Evolutionary conservation across 1,140 invertebrate species (phyloP).

Genomic region (Ceratina calcarata): DNA sequence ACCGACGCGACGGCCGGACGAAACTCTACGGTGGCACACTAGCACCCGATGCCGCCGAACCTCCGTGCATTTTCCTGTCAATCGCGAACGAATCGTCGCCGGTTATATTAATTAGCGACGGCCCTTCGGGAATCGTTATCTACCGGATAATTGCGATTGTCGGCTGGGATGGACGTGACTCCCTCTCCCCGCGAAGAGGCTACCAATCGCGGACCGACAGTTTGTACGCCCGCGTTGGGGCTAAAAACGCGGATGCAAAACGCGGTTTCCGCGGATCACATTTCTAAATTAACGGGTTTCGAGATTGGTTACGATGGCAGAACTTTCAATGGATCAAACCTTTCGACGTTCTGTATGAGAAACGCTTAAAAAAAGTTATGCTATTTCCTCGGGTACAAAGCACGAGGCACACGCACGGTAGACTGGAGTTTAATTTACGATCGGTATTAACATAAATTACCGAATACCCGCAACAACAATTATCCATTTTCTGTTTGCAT

Average conservation of each 20-base stretch:
- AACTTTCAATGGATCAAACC: not conserved
- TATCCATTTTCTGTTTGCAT: conserved; percentile 73
- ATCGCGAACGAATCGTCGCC: conserved; percentile 73
- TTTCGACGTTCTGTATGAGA: not conserved
- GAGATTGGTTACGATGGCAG: not conserved
- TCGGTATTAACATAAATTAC: conserved; percentile 63
- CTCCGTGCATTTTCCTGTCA: conserved; percentile 72
- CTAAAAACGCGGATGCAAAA: not conserved
- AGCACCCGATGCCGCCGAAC: conserved; percentile 49
- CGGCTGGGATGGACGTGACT: conserved; percentile 61
- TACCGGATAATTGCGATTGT: conserved; percentile 73
- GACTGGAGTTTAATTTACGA: conserved; percentile 49
- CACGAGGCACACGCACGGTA: not conserved
- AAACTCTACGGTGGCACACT: not conserved
- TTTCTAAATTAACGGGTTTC: not conserved
- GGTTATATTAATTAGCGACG: conserved; percentile 76
- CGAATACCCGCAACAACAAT: conserved; percentile 62
- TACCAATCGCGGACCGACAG: not conserved
- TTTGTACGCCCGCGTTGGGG: not conserved
- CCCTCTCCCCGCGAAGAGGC: not conserved
- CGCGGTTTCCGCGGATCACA: not conserved
- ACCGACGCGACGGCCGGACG: conserved; percentile 12
- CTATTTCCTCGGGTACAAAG: not conserved
- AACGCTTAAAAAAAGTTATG: not conserved
- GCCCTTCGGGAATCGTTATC: conserved; percentile 70